Evolutionary conservation across 2,888 invertebrate genomes (phyloP), one percentile per base, ranked within the genome.

Genomic region (Amblyteles armatorius): DNA sequence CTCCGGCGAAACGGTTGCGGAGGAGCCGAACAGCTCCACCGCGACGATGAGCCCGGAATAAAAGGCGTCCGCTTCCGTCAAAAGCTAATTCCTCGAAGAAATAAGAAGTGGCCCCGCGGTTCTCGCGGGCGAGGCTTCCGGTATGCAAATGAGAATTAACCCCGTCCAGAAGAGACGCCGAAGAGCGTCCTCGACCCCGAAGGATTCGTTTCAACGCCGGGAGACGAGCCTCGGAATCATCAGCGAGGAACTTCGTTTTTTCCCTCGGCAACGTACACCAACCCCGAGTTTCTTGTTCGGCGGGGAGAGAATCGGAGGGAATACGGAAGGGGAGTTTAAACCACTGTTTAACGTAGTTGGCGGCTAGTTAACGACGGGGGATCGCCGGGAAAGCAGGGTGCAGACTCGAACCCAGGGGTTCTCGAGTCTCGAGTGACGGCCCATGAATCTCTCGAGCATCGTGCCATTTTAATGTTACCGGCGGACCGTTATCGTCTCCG

Each of bases 271-370:
- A 63, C 69, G 60, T 55, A 69, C 48, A 68, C 40, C 36, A 63
- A 4, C 22, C 22, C 13, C 33, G 44, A 40, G 48, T 68, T 84
- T 74, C 26, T 52, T 22, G n/a, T 55, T n/a, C 73, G 57, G 79
- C 82, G 68, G 63, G 77, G 48, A 60, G 86, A 76, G 76, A 80
- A 86, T 81, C 82, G 73, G 83, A 79, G 87, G 87, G 87, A 84
- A 85, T 76, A 81, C 82, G 87, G 85, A 84, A 88, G 87, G 91
- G 89, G 89, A 91, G 88, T 91, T 91, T 91, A 91, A 91, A 91
- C 89, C 91, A 91, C 90, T 91, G 91, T 91, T 92, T 91, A 92
- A 92, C 91, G 90, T 89, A 91, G 91, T 91, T 91, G 90, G 91
- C 87, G 91, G 91, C 90, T 91, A 90, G 90, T 91, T 92, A 91